phyloP scores from a whole-genome alignment of 2,888 invertebrate species.

The Phoenoteleia sp. region DNA sequence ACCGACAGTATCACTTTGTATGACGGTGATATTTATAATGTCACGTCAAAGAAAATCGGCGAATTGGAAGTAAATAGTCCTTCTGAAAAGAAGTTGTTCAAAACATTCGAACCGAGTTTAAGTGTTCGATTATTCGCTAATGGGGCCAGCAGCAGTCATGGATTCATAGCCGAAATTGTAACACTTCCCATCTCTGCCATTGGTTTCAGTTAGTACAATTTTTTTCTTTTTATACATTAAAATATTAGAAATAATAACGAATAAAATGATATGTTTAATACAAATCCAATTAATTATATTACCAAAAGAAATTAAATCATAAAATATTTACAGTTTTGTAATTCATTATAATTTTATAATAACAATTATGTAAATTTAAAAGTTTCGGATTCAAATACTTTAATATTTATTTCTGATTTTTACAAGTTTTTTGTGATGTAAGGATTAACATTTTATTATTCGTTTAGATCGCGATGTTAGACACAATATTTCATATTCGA shows the following conservation, averaged over 20 bases:
- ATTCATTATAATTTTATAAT: too few species aligned
- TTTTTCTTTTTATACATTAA: not conserved
- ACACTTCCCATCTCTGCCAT: constrained; percentile 97
- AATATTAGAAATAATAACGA: too few species aligned
- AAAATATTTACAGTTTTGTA: too few species aligned
- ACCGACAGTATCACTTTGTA: constrained; percentile 95
- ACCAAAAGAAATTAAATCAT: too few species aligned
- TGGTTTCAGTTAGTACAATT: constrained; percentile 93
- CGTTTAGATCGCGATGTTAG: constrained; percentile 95
- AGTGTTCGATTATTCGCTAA: constrained; percentile 97
- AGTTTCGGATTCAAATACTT: too few species aligned
- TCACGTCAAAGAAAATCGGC: constrained; percentile 91
- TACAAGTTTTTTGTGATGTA: too few species aligned
- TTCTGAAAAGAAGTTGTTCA: constrained; percentile 92
- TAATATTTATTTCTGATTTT: too few species aligned
- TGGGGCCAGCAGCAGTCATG: constrained; percentile 97
- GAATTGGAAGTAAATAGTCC: constrained; percentile 91
- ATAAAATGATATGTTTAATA: too few species aligned
- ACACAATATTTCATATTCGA: constrained; percentile 95
- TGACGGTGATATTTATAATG: constrained; percentile 97
- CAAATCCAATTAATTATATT: too few species aligned
- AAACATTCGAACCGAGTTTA: constrained; percentile 92
- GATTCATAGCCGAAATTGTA: constrained; percentile 99
- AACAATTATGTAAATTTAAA: too few species aligned
- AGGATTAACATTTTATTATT: constrained; percentile 6